Evolutionary conservation across 2,797 vertebrate genomes (phyloP), one percentile per base, ranked within the genome.

Genomic region (Holocentrus rufus): DNA sequence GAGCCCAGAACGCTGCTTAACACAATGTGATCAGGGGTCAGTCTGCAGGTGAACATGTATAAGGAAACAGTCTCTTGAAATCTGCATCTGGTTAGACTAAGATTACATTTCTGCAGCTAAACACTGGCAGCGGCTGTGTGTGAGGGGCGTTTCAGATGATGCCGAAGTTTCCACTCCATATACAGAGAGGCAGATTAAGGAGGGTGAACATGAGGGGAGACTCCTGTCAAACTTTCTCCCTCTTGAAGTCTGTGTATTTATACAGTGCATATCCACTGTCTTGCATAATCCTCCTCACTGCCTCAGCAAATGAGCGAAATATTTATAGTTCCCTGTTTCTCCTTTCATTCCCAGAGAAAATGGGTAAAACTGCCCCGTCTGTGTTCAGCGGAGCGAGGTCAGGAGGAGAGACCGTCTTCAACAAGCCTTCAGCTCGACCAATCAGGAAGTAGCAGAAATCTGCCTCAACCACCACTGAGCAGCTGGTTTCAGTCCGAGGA

Each of bases 331-430:
- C 34, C 50, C 20, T 69, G 7, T 63, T 64, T 75, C 34, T 75
- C 15, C 71, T 8, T 46, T 27, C 84, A 56, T 82, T 56, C 55
- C 11, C 92, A 99, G 97, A 98, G 81, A 95, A 95, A 92, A 78
- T 85, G 44, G 97, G 97, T 14, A 91, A 91, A 20, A 81, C 68
- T 0, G 97, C 98, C 18, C 97, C 96, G 0, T 99, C 98, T 0
- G 76, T 99, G 79, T 99, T 99, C 92, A 98, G 96, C 62, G 78
- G 81, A 0, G 85, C 10, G 53, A 94, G 94, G 76, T 98, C 96
- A 0, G 97, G 97, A 52, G 82, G 57, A 0, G 97, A 99, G 91
- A 98, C 97, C 0, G 96, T 87, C 68, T 93, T 98, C 61, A 96
- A 93, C 87, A 92, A 95, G 36, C 94, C 94, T 0, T 91, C 94